Conservation (phyloP, 1,140 invertebrate species). For the Caerostris extrusa region DNA sequence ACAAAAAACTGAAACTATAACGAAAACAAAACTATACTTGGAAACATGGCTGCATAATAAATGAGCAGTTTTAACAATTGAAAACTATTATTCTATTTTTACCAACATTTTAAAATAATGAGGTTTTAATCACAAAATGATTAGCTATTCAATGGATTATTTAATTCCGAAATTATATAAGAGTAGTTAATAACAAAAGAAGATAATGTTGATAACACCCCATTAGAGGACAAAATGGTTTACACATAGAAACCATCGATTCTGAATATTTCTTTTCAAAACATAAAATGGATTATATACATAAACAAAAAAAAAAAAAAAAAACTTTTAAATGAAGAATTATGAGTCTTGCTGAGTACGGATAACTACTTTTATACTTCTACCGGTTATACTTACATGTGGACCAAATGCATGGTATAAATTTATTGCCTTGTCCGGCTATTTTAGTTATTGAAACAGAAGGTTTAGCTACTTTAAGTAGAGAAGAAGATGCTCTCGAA, state of each 20-base stretch:
- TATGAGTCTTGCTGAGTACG: not conserved
- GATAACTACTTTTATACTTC: not conserved
- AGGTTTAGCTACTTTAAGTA: conserved; percentile 85
- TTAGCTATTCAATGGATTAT: not conserved
- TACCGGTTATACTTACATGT: conserved; percentile 84
- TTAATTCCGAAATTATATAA: not conserved
- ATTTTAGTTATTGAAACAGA: conserved; percentile 82
- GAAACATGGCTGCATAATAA: too few species aligned
- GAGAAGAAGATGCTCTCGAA: conserved; percentile 84
- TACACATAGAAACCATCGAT: not conserved
- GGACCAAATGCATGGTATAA: conserved; percentile 83
- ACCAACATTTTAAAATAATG: too few species aligned
- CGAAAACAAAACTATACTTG: too few species aligned
- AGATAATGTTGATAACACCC: not conserved
- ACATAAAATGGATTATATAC: not conserved
- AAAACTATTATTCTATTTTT: too few species aligned
- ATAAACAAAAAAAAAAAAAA: not conserved
- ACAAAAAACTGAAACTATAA: too few species aligned
- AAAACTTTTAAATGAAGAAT: not conserved
- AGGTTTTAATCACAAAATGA: too few species aligned
- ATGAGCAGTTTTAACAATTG: too few species aligned
- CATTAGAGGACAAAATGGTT: not conserved
- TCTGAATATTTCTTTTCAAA: not conserved
- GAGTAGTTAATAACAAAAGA: not conserved
- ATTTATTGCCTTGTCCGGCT: conserved; percentile 84